Evolutionary conservation across 1,140 invertebrate genomes (phyloP), one percentile per base, ranked within the genome.

Genomic region (Chironomus tepperi): DNA sequence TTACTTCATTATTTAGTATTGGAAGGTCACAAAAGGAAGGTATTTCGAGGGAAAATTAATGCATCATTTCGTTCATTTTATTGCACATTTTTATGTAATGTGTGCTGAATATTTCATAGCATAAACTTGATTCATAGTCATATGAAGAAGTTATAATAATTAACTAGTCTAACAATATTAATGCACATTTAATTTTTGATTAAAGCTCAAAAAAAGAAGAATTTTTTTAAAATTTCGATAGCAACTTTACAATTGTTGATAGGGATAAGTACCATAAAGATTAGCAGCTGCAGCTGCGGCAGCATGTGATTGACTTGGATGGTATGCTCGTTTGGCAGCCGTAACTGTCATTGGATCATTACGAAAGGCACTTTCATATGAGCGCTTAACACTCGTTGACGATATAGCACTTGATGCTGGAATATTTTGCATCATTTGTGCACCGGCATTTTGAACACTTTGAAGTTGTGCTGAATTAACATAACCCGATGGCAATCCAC

Each of bases 361-460:
- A 73, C 81, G 81, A 24, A 82, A 82, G 10, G 81, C 81, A 73
- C 80, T 81, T 70, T 81, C 81, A 74, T 82, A 82, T 3, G 79
- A 80, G 0, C 81, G 78, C 74, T 82, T 82, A 77, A 82, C 81
- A 42, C 42, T 74, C 8, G 79, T n/a, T 16, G 74, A 24, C 73
- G 77, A 77, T 75, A 79, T 75, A 79, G 79, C 74, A 72, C 78
- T 18, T 75, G 73, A 76, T 78, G 78, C 57, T 65, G 74, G 18
- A 75, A 79, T 78, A 77, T 34, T 34, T 34, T 80, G 72, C 0
- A 75, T 78, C 34, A 76, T 15, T 19, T 42, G 10, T 42, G 78
- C 74, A 6, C 76, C 47, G 34, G 77, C 76, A 12, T 73, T n/a
- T n/a, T 12, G 12, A 18, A 15, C n/a, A 21, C 57, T 43, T 43